A percentile compares a stretch with the other conserved stretches of the same genome.
Conservation (phyloP, 53 echinoderm and acorn worm genomes). For the Paracentrotus lividus region DNA sequence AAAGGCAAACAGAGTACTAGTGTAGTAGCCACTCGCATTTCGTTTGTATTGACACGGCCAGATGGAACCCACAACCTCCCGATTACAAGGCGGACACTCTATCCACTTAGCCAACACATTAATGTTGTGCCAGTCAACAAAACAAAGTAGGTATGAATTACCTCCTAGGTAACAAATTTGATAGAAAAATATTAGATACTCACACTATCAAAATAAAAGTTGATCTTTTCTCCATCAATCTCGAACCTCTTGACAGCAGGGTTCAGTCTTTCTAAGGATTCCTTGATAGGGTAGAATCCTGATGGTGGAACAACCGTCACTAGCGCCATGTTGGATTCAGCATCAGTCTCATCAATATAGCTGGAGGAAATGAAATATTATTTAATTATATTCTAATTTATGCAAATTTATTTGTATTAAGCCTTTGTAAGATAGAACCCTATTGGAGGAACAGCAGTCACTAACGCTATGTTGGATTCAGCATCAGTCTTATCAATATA, state of each 20-base stretch:
- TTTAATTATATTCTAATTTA: too few species aligned
- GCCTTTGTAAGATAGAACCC: constrained; percentile 76
- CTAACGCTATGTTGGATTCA: constrained; percentile 83
- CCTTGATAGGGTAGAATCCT: constrained; percentile 75
- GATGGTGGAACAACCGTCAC: constrained; percentile 79
- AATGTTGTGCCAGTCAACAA: too few species aligned
- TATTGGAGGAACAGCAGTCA: constrained; percentile 77
- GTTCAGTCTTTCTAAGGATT: constrained; percentile 56
- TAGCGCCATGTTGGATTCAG: constrained; percentile 84
- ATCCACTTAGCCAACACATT: too few species aligned
- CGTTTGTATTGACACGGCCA: too few species aligned
- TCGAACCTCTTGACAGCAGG: constrained; percentile 77
- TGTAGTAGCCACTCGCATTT: too few species aligned
- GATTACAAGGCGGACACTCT: too few species aligned
- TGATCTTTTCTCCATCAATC: constrained; percentile 78
- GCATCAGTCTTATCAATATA: constrained; percentile 58
- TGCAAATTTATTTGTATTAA: too few species aligned
- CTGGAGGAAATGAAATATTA: not conserved
- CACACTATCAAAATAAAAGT: constrained; percentile 87
- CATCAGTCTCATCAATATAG: constrained; percentile 56
- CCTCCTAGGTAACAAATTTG: too few species aligned
- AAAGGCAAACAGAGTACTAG: too few species aligned
- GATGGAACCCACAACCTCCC: too few species aligned
- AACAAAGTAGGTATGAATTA: too few species aligned
- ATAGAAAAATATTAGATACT: not conserved